These are phyloP conservation scores for Acrossocheilus wenchowensis DNA, from an alignment of 2,797 vertebrate species.

Conservation along the genomic window DNA sequence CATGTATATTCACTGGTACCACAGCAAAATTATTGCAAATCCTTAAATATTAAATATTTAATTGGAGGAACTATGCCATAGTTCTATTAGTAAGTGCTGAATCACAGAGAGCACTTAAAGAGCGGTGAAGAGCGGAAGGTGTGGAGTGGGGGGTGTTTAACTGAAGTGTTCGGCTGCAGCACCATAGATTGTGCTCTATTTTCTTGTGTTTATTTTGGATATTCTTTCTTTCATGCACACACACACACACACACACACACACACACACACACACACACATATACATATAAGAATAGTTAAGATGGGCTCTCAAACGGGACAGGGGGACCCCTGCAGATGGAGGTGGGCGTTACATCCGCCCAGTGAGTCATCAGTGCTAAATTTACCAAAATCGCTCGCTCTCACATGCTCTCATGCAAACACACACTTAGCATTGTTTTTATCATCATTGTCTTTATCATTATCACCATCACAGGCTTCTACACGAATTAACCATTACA, in stretches of 20 bases:
- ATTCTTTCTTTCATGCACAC: not conserved
- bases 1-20: not conserved
- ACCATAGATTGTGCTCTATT: not conserved
- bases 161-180: constrained; percentile 4
- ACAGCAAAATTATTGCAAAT: not conserved
- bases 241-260: not conserved
- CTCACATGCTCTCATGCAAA: constrained; percentile 10
- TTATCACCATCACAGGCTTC: constrained; percentile 6
- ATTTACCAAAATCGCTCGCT: constrained; percentile 21
- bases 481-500: not conserved
- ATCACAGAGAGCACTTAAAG: constrained; percentile 17
- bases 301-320: not conserved
- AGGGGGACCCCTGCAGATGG: constrained; percentile 37
- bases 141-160: constrained; percentile 21
- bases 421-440: constrained; percentile 19
- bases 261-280: not conserved
- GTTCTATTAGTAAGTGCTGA: not conserved
- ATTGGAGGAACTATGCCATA: not conserved
- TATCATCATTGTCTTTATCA: constrained; percentile 24
- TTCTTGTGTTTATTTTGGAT: not conserved
- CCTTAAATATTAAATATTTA: not conserved
- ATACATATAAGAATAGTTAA: constrained; percentile 10
- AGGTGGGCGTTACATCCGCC: constrained; percentile 25
- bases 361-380: constrained; percentile 29
- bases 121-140: constrained; percentile 9